Percentiles rank a stretch among this genome's conserved stretches.
Conservation (phyloP, 2,797 vertebrate species). For the Acridotheres tristis region DNA sequence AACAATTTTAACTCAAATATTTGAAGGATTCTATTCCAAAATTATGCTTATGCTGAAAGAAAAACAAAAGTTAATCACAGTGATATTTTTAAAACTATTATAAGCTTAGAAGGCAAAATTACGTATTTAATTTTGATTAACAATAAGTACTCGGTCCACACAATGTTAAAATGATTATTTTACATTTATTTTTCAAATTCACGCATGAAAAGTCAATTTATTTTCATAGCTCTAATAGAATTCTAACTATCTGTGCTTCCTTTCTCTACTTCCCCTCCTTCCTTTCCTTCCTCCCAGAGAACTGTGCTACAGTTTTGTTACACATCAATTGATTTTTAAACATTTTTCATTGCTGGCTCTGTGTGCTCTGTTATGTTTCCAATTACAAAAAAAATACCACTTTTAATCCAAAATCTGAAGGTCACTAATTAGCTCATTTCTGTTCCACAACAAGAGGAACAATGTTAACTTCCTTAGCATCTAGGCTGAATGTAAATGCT, state of each 20-base stretch:
- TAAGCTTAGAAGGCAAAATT: not conserved
- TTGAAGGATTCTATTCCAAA: not conserved
- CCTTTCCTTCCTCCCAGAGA: not conserved
- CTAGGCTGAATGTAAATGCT: slow-evolving; percentile 23
- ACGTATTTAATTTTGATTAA: not conserved
- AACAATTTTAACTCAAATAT: not conserved
- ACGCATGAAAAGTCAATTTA: not conserved
- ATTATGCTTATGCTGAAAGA: not conserved
- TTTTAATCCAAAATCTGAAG: slow-evolving; percentile 4
- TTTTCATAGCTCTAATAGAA: not conserved
- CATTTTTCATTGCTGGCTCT: not conserved
- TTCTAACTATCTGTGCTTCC: not conserved
- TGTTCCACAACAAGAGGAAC: not conserved
- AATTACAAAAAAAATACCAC: not conserved
- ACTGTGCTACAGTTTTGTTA: not conserved
- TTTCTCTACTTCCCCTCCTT: not conserved
- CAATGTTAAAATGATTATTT: not conserved
- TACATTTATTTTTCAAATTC: not conserved
- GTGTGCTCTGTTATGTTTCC: not conserved
- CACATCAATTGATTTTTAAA: not conserved
- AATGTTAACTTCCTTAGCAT: not conserved
- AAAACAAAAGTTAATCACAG: not conserved
- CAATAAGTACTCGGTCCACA: not conserved
- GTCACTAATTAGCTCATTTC: slow-evolving; percentile 3
- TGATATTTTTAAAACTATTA: not conserved